Base-by-base conservation (phyloP, 1,140 invertebrate species). In the Triops longicaudatus region DNA sequence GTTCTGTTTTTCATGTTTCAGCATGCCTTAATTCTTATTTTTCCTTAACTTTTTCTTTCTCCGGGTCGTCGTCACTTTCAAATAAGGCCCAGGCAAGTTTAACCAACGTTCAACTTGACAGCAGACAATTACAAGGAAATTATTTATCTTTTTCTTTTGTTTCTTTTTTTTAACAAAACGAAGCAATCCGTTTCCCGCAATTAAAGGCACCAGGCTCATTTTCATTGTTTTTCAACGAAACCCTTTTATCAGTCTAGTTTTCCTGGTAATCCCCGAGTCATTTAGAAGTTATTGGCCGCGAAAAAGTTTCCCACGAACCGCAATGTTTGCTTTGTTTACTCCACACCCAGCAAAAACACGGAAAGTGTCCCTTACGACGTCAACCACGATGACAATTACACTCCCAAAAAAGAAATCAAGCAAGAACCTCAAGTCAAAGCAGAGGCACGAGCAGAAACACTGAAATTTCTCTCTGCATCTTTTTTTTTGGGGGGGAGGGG, bases 51-150 rank as follows among this genome's bases (percentile, higher is more conserved):
- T 63, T 17, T 63, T 44, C 43, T 44, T 44, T 63, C 22, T 17
- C 50, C 14, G 10, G 3, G 22, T 17, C 50, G 14, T 22, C 50
- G 3, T 63, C 50, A 22, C 31, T 37, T 63, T 9, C 22, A 7
- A 63, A 22, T n/a, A 5, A 14, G 50, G 14, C 50, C 17, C 50
- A 22, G 50, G 50, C 50, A 63, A 63, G 50, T 63, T 63, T 22
- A 22, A 22, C 22, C 50, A 63, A 22, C 22, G 50, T 63, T 63
- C 50, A 63, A 63, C 50, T 63, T 63, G 50, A 63, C 50, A 63
- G 50, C 50, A 63, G 50, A 63, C 50, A 63, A 63, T 63, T 63
- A 63, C 50, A 63, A 17, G 50, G 50, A 63, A 63, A 63, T 63
- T 63, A 63, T 63, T 14, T 37, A 7, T 37, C 31, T 37, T 37